These are phyloP conservation scores for Butorides virescens DNA, from an alignment of 2,113 vertebrate genomes.

Conservation along the genomic window DNA sequence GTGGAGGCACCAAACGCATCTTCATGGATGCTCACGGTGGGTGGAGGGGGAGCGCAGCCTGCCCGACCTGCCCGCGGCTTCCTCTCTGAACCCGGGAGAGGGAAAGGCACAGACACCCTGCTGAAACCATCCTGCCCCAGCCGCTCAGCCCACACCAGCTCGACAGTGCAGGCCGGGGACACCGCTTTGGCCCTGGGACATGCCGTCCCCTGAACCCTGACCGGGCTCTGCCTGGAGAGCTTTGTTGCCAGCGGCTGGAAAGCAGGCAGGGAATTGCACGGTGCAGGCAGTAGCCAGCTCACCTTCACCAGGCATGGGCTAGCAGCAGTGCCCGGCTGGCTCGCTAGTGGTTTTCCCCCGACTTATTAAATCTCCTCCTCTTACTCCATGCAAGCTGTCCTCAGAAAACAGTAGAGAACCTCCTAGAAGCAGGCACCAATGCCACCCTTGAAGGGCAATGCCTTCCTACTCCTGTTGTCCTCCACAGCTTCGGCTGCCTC, in stretches of 20 bases:
- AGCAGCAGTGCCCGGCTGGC: background rate
- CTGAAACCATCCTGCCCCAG: background rate
- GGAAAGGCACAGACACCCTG: background rate
- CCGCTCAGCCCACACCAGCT: background rate
- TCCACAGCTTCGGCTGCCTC: background rate
- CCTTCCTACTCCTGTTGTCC: background rate
- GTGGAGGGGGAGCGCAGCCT: background rate
- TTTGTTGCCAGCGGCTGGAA: accelerated
- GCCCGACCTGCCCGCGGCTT: accelerated
- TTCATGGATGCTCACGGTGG: background rate
- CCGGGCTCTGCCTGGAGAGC: background rate
- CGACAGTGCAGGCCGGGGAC: background rate
- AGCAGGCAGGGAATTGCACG: background rate
- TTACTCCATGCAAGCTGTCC: background rate
- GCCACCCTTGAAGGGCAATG: background rate
- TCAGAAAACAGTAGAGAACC: background rate
- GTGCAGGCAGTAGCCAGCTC: background rate
- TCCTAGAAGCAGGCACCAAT: background rate
- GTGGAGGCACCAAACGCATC: background rate
- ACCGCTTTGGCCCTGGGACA: background rate
- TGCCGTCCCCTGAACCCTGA: background rate
- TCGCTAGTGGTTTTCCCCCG: background rate
- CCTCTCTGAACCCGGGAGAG: background rate
- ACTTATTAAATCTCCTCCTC: background rate
- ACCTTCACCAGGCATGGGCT: background rate